Percentiles rank a stretch among this genome's conserved stretches.
phyloP scores from a whole-genome alignment of 64 coral and sea anemone species.

The Stichodactyla helianthus region DNA sequence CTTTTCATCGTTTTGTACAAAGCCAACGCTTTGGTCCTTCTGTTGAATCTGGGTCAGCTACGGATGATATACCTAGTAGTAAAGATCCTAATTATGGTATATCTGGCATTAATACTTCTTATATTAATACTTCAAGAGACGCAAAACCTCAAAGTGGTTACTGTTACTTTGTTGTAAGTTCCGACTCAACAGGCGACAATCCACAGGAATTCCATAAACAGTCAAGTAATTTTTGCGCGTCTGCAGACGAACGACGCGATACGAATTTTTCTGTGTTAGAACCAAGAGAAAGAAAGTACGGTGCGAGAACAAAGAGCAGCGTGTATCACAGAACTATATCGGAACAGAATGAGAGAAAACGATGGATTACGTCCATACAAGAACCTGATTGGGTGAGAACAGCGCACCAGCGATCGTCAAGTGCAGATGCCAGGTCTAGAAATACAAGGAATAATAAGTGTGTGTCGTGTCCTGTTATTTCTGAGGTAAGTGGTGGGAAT shows the following conservation, averaged over 20 bases:
- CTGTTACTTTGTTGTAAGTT: not conserved
- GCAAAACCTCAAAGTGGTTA: not conserved
- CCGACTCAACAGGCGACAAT: not conserved
- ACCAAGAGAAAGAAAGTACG: not conserved
- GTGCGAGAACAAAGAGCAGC: not conserved
- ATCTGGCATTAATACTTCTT: not conserved
- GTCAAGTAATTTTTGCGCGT: not conserved
- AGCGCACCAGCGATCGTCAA: not conserved
- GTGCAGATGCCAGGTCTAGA: not conserved
- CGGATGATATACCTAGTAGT: too few relatives aligned
- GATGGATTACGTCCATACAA: not conserved
- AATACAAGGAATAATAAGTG: not conserved
- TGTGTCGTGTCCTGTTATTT: constrained; percentile 36
- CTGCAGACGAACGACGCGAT: not conserved
- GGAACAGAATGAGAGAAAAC: not conserved
- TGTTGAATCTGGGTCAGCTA: not conserved
- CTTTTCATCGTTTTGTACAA: not conserved
- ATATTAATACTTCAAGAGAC: not conserved
- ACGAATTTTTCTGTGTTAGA: not conserved
- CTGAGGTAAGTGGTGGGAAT: not conserved
- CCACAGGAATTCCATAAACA: not conserved
- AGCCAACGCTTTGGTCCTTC: not conserved
- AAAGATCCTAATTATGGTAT: not conserved
- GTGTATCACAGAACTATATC: not conserved
- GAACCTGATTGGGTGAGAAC: not conserved